Conservation (phyloP, 23 tunicate genomes). For the Trididemnum miniatum region DNA sequence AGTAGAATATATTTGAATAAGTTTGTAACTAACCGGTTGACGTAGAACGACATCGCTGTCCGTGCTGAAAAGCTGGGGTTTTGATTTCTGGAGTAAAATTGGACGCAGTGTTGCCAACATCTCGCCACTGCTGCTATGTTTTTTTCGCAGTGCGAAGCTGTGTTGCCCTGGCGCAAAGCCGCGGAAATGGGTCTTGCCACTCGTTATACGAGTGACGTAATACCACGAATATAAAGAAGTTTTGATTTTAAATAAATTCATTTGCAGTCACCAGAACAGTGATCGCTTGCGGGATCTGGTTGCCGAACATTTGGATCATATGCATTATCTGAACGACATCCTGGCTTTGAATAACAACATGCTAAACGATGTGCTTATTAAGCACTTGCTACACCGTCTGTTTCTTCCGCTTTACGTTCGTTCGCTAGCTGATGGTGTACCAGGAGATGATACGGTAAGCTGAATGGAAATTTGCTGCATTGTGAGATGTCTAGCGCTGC, state of each 20-base stretch:
- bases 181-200: too few species aligned
- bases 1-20: too few species aligned
- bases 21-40: too few species aligned
- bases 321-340: slow-evolving; percentile 94
- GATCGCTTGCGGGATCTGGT: slow-evolving; percentile 75
- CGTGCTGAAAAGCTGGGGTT: not conserved
- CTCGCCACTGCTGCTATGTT: too few species aligned
- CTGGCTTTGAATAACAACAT: slow-evolving; percentile 65
- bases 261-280: slow-evolving; percentile 81
- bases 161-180: too few species aligned
- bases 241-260: not conserved
- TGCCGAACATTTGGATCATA: slow-evolving; percentile 91
- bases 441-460: slow-evolving; percentile 66
- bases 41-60: too few species aligned
- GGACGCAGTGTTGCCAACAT: not conserved
- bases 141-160: too few species aligned
- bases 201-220: too few species aligned
- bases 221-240: not conserved
- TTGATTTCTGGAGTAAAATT: not conserved
- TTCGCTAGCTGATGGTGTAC: slow-evolving; percentile 73
- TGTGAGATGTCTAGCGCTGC: too few species aligned
- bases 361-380: slow-evolving; percentile 61
- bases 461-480: too few species aligned
- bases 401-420: slow-evolving; percentile 87
- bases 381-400: slow-evolving; percentile 76